phyloP scores from a whole-genome alignment of 1,140 invertebrate genomes.

The Octopus bimaculoides region DNA sequence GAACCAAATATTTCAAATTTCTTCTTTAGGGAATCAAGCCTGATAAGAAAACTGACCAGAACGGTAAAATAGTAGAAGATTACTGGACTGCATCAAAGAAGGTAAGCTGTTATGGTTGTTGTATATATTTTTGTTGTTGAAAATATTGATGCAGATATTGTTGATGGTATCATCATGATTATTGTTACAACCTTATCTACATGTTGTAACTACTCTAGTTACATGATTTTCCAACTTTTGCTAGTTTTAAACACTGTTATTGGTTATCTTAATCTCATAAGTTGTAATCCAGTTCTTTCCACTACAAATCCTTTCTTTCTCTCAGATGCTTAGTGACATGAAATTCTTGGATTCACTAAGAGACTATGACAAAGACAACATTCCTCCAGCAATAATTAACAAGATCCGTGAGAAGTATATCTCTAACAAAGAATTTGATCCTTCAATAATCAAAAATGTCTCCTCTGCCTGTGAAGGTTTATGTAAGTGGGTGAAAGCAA shows the following conservation, averaged over 20 bases:
- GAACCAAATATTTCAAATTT: no score
- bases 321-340: slow-evolving; percentile 72
- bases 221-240: no score
- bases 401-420: slow-evolving; percentile 54
- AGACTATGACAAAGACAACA: slow-evolving; percentile 60
- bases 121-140: no score
- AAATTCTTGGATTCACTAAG: slow-evolving; percentile 60
- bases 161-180: no score
- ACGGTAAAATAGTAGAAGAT: slow-evolving; percentile 52
- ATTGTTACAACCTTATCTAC: no score
- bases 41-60: slow-evolving; percentile 49
- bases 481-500: slow-evolving; percentile 56
- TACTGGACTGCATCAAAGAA: slow-evolving; percentile 56
- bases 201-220: no score
- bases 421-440: slow-evolving; percentile 56
- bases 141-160: no score
- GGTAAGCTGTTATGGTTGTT: slow-evolving; percentile 26
- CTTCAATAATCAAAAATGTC: slow-evolving; percentile 54
- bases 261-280: no score
- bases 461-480: slow-evolving; percentile 58
- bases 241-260: no score
- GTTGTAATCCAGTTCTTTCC: no score
- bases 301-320: slow-evolving; percentile 61
- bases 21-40: slow-evolving; percentile 48
- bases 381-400: slow-evolving; percentile 50